Conservation (phyloP, 2,797 vertebrate species). For the Acipenser oxyrinchus region DNA sequence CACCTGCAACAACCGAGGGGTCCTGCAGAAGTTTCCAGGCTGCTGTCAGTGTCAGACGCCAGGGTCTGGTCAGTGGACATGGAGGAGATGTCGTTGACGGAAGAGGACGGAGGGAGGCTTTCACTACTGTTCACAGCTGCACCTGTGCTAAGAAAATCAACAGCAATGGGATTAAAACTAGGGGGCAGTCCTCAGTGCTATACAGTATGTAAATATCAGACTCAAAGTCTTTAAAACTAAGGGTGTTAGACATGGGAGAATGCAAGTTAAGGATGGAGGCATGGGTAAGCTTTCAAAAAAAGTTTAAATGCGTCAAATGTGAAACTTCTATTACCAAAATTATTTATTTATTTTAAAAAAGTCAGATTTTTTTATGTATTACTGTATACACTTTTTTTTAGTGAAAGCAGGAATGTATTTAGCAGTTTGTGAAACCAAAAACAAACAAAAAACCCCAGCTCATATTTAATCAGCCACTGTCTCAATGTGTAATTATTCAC, state of each 20-base stretch:
- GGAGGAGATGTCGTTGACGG: conserved; percentile 75
- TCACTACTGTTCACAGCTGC: conserved; percentile 79
- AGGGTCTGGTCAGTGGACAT: conserved; percentile 78
- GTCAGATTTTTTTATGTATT: no score
- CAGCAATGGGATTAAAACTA: conserved; percentile 61
- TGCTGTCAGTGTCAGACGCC: conserved; percentile 76
- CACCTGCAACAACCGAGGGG: conserved; percentile 78
- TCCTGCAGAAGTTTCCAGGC: conserved; percentile 73
- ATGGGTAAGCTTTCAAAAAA: not conserved
- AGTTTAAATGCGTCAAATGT: no score
- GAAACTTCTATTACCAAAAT: no score
- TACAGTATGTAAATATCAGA: not conserved
- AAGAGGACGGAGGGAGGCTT: conserved; percentile 72
- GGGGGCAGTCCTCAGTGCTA: not conserved
- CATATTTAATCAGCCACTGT: no score
- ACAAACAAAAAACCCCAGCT: no score
- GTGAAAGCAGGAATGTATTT: no score
- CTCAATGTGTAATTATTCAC: no score
- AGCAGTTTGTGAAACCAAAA: no score
- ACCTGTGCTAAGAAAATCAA: conserved; percentile 77
- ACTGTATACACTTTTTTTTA: no score
- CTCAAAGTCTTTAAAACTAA: conserved; percentile 1
- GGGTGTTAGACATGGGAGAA: conserved; percentile 26
- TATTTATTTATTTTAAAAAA: no score
- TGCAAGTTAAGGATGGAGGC: conserved; percentile 13